Percentiles rank a stretch among this genome's conserved stretches.
These are phyloP conservation scores for Phaetusa simplex DNA, from an alignment of 2,113 vertebrate species.

Conservation along the genomic window DNA sequence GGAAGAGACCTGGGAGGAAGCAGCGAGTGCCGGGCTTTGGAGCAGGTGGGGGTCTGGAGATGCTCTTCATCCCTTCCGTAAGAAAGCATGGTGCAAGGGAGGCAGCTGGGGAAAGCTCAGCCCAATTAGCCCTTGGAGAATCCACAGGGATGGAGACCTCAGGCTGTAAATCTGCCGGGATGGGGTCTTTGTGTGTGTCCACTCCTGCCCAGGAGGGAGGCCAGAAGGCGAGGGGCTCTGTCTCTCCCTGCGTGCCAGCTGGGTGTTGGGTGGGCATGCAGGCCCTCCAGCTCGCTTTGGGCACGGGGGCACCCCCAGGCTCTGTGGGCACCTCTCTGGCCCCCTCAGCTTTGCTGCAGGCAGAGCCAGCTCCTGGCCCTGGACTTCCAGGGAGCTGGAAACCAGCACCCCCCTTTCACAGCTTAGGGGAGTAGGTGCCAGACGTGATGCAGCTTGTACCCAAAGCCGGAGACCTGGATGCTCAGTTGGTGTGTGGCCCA, in stretches of 20 bases:
- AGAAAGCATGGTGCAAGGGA: neutral
- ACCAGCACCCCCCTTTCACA: neutral
- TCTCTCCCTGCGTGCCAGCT: neutral
- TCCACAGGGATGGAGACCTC: neutral
- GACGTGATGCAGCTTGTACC: neutral
- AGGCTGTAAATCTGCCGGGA: neutral
- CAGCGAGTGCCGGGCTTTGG: accelerated
- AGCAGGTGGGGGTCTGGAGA: neutral
- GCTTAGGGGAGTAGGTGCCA: neutral
- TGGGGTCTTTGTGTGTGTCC: neutral
- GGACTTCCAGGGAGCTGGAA: neutral
- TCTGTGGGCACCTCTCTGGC: neutral
- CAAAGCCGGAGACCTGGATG: neutral
- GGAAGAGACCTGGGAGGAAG: neutral
- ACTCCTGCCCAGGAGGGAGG: neutral
- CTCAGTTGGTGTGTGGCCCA: accelerated
- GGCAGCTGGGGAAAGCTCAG: neutral
- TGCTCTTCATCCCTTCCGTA: neutral
- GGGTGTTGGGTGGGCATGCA: neutral
- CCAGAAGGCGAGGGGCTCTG: neutral
- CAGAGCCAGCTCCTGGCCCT: neutral
- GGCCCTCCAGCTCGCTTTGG: accelerated
- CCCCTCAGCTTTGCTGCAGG: neutral
- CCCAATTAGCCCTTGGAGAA: neutral
- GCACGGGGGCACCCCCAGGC: accelerated